Base-by-base conservation (phyloP, 2,113 vertebrate genomes). In the Perca fluviatilis region DNA sequence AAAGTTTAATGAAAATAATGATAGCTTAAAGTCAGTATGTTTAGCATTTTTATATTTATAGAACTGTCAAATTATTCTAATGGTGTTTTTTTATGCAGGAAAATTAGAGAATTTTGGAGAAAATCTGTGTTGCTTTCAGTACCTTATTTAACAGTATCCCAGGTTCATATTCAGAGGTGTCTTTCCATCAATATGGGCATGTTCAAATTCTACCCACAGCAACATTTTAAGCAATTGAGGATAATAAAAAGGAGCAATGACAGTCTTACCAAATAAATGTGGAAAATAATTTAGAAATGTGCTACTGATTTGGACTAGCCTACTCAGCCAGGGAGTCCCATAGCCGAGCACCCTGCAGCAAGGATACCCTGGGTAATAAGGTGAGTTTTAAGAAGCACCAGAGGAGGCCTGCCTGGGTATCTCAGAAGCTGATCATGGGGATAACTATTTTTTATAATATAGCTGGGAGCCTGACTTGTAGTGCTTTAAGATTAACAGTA, bases 401-500 rank as follows among this genome's bases (percentile, higher is more conserved):
- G 51, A 74, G n/a, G 82, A 82, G 21, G 27, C 25, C 50, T 65
- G 74, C 50, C 57, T 69, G 51, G 65, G 73, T 71, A 79, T 14
- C 33, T 69, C 43, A 50, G 21, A 14, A 43, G 54, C 73, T 47
- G 18, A 13, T 82, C 30, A 47, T 65, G 15, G 40, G 67, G 19
- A 77, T n/a, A 36, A n/a, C 49, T 14, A 18, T 69, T 64, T 64
- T 74, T 65, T 60, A 19, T 85, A 79, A 73, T 46, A 18, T 51
- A 71, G 50, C 77, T 50, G 10, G 15, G 30, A 49, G 69, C 49
- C 36, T 66, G 65, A 15, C 23, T 30, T 40, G n/a, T 61, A n/a
- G 33, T 19, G 56, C 60, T 19, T 75, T 1, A 61, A 81, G 33
- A 54, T 47, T 60, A 68, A 58, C 2, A 47, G 16, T 12, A 18